phyloP scores from a whole-genome alignment of 2,888 invertebrate genomes.

The Agrilus cyanescens region DNA sequence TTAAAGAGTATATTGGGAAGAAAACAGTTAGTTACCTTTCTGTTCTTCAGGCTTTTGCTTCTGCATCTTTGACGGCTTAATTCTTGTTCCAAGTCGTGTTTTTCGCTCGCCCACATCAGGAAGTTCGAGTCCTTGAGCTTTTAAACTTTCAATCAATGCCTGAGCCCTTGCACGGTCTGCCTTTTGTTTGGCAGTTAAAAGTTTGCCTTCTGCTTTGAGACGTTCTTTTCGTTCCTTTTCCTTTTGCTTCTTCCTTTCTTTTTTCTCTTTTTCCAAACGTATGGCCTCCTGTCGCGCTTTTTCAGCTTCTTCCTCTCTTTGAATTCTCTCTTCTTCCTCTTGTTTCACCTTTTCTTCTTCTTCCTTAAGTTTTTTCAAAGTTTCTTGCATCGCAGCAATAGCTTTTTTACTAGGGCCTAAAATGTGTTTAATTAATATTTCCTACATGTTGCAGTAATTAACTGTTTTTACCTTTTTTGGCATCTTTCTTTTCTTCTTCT shows the following conservation, averaged over 20 bases:
- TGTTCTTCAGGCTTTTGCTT: slow-evolving; percentile 47
- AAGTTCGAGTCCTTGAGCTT: slow-evolving; percentile 77
- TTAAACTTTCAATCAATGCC: slow-evolving; percentile 77
- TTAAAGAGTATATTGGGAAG: too few species aligned
- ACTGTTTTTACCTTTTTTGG: slow-evolving; percentile 39
- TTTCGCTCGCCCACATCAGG: slow-evolving; percentile 56
- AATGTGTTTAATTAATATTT: slow-evolving; percentile 1
- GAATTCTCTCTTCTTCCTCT: slow-evolving; percentile 73
- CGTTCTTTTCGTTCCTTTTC: slow-evolving; percentile 88
- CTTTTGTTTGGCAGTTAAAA: slow-evolving; percentile 87
- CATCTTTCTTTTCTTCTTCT: slow-evolving; percentile 37
- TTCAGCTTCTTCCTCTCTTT: slow-evolving; percentile 63
- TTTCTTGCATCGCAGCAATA: slow-evolving; percentile 86
- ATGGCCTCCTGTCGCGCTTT: slow-evolving; percentile 60
- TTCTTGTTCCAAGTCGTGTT: slow-evolving; percentile 58
- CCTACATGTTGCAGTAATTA: not conserved
- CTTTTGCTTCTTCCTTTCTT: slow-evolving; percentile 78
- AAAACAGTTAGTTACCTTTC: slow-evolving; percentile 1
- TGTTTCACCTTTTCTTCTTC: slow-evolving; percentile 66
- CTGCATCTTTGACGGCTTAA: slow-evolving; percentile 59
- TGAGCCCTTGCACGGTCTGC: slow-evolving; percentile 80
- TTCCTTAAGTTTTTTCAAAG: slow-evolving; percentile 75
- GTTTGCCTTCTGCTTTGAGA: slow-evolving; percentile 91
- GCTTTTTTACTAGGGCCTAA: slow-evolving; percentile 72
- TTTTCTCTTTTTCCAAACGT: slow-evolving; percentile 74